Evolutionary conservation across 2,888 invertebrate genomes (phyloP).

Genomic region (Zhengitettix transpicula): DNA sequence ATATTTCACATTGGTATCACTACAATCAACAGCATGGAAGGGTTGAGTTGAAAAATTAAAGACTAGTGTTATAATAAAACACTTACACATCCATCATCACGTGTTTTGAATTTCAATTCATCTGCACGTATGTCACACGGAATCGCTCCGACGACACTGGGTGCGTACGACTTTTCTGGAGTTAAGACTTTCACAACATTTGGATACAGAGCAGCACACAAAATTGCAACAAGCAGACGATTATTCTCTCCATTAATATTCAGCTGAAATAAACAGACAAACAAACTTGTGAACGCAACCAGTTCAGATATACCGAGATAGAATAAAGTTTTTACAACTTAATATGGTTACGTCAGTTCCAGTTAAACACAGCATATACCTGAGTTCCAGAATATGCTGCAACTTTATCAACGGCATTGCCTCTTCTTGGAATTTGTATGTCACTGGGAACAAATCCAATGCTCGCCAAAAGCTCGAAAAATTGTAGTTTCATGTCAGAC

Average conservation of each 20-base stretch:
- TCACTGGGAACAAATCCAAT: constrained; percentile 63
- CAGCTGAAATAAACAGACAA: constrained; percentile 29
- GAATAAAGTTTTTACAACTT: too few relatives aligned
- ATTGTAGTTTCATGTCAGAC: constrained; percentile 71
- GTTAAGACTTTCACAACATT: constrained; percentile 73
- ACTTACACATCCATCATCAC: constrained; percentile 49
- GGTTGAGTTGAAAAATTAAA: too few relatives aligned
- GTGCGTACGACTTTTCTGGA: constrained; percentile 59
- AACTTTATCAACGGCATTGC: constrained; percentile 38
- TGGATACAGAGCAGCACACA: constrained; percentile 86
- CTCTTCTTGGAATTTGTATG: constrained; percentile 21
- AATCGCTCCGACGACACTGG: constrained; percentile 56
- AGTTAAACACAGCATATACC: constrained; percentile 19
- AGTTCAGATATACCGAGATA: too few relatives aligned
- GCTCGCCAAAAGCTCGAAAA: constrained; percentile 53
- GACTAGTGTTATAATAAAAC: too few relatives aligned
- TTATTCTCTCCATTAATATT: constrained; percentile 60
- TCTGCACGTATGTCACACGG: constrained; percentile 51
- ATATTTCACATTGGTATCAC: too few relatives aligned
- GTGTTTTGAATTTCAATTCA: constrained; percentile 58
- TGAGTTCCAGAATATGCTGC: constrained; percentile 44
- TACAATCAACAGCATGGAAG: too few relatives aligned
- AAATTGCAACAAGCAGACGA: constrained; percentile 58
- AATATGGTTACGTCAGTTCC: too few relatives aligned
- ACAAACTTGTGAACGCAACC: too few relatives aligned